Base-by-base conservation (phyloP, 2,113 vertebrate genomes). In the Pomatorhinus ruficollis region DNA sequence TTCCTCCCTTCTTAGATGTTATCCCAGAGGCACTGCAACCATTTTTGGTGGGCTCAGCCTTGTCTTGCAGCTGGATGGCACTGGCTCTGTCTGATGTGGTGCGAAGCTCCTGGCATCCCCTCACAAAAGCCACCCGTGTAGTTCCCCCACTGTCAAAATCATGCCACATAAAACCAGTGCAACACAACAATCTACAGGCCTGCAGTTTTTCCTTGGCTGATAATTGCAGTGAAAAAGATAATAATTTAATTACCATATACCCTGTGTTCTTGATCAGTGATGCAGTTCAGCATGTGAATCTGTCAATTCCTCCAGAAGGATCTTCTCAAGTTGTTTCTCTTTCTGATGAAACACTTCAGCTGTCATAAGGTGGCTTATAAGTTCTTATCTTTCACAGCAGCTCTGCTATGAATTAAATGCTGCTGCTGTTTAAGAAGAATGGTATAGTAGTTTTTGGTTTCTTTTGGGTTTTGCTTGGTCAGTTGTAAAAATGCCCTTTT, bases 141-240 rank as follows among this genome's bases (percentile, higher is more conserved):
- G 28, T 12, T 5, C 3, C 10, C 12, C 15, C 14, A 4, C 16
- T n/a, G 8, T 23, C 15, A 15, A 66, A 85, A 31, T n/a, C 0
- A 0, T 65, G 30, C 17, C 24, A 3, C 4, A 8, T 71, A 60
- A 60, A 79, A 20, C 8, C 39, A 60, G 4, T 24, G 33, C 6
- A 37, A 53, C 17, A 35, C 14, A 76, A 13, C 7, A 37, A 33
- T 40, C 28, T 49, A 28, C 2, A 24, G 4, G 37, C 57, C n/a
- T 83, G 17, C 45, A 47, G 4, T 37, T 83, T 60, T 60, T 63
- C 11, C 15, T 50, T 69, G 12, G 3, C 70, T 75, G 66, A 16
- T 50, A 44, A 27, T 35, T 19, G 0, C 22, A 76, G 8, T 42
- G 22, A 63, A 83, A 74, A 24, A 6, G 6, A 5, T 27, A 86